A percentile compares a stretch with the other conserved stretches of the same genome.
These are phyloP conservation scores for Nasonia vitripennis DNA, from an alignment of 1,140 invertebrate genomes.

Conservation along the genomic window DNA sequence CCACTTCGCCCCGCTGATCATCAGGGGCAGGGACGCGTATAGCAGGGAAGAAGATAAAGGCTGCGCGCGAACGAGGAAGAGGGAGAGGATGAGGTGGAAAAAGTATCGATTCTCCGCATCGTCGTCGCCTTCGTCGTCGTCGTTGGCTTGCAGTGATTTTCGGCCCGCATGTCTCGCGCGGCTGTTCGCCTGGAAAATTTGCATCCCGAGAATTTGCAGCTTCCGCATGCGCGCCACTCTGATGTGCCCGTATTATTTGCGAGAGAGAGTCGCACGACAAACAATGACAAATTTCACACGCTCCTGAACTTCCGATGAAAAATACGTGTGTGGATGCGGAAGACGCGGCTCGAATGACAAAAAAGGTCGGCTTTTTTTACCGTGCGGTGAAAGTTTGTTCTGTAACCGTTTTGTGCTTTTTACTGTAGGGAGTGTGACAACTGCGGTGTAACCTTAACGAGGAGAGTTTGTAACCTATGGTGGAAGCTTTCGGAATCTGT, in stretches of 20 bases:
- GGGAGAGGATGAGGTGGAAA: constrained; percentile 5
- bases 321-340: neutral
- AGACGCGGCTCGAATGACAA: neutral
- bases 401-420: too few species aligned
- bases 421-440: neutral
- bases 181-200: constrained; percentile 50
- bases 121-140: neutral
- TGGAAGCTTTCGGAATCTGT: too few species aligned
- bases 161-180: constrained; percentile 34
- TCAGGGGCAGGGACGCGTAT: neutral
- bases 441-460: too few species aligned
- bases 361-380: neutral
- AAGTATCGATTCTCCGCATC: constrained; percentile 40
- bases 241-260: constrained; percentile 39
- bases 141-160: constrained; percentile 20
- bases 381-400: too few species aligned
- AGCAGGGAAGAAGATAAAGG: constrained; percentile 6
- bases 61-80: neutral
- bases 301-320: neutral
- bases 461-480: too few species aligned
- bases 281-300: constrained; percentile 44
- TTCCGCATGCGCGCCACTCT: neutral
- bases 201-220: constrained; percentile 32
- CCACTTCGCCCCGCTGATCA: neutral
- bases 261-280: neutral